Evolutionary conservation across 2,113 vertebrate genomes (phyloP), one percentile per base, ranked within the genome.

Genomic region (Lepisosteus oculatus): DNA sequence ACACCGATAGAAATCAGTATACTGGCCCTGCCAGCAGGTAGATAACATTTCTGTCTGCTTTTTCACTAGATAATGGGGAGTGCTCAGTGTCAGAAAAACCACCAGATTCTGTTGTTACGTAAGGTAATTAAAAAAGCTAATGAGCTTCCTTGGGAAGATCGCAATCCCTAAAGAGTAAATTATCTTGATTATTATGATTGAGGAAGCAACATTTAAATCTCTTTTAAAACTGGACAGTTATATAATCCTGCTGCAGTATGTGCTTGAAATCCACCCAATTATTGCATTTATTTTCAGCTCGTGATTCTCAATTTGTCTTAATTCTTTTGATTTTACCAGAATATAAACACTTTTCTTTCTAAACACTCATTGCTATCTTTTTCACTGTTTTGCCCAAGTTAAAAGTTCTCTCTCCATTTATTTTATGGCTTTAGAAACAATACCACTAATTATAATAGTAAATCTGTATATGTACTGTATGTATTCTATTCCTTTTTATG

Each of bases 1-100:
- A 72, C 79, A 74, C 67, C 83, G 83, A 84, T 41, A 15, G 9
- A 85, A 81, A 85, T 43, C 72, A 12, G 42, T 51, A 43, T 62
- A 6, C 8, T 2, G 62, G 5, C 12, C 5, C 0, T 63, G 61
- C 67, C 54, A 56, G 43, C 5, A 2, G 47, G 12, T 17, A 57
- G 67, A 69, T 57, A 57, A 17, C 4, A 15, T n/a, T 68, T 61
- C 15, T 62, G 55, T 44, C 41, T 59, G 13, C 11, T 61, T 15
- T 6, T 11, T 8, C 3, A 44, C 3, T 8, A 3, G n/a, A 72
- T 51, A 72, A 57, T 47, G 43, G 55, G 29, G 41, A 45, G 41
- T 41, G 8, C 47, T 71, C 41, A 5, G 45, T 9, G n/a, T 6
- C 14, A 54, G 9, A n/a, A 57, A 7, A 8, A 64, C 64, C 42